Base-by-base conservation (phyloP, 37 sponge, comb jelly and placozoan genomes). In the Amphimedon queenslandica region DNA sequence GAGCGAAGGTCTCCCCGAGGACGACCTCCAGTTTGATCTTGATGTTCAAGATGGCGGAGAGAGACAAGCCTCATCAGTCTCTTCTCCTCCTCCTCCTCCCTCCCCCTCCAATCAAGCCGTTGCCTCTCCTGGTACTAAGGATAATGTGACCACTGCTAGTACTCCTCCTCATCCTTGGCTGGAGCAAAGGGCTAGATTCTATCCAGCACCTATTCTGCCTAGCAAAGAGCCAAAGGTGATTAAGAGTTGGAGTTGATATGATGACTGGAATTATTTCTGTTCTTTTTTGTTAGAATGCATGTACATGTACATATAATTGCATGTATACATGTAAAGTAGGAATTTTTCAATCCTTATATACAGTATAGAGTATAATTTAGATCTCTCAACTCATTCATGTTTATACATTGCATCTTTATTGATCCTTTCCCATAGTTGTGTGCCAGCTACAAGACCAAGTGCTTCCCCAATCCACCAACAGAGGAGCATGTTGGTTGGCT, bases 401-500 rank as follows among this genome's bases (percentile, higher is more conserved):
- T n/a, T n/a, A n/a, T n/a, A n/a, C n/a, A n/a, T n/a, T n/a, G n/a
- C n/a, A n/a, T n/a, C n/a, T n/a, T n/a, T n/a, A n/a, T n/a, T n/a
- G n/a, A n/a, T n/a, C n/a, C n/a, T n/a, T n/a, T n/a, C n/a, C n/a
- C n/a, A n/a, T n/a, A n/a, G n/a, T n/a, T n/a, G n/a, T n/a, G n/a
- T n/a, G n/a, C n/a, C n/a, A n/a, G n/a, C 57, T 75, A 93, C 77
- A 97, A 97, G 79, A 92, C 98, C 42, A 97, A 97, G 66, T 97
- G 93, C 87, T 85, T 91, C 37, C 47, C 64, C 67, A 90, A 97
- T 55, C 98, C 98, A 53, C 98, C 98, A 30, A 91, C 90, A 51
- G 98, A 93, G 69, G 72, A 88, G 30, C 94, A 90, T 42, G 98
- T 97, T 4, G 98, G 98, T 1, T 97, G 98, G 98, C 88, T 97